These are phyloP conservation scores for Lordiphosa fenestrarum DNA, from an alignment of 2,888 invertebrate genomes.

Conservation along the genomic window DNA sequence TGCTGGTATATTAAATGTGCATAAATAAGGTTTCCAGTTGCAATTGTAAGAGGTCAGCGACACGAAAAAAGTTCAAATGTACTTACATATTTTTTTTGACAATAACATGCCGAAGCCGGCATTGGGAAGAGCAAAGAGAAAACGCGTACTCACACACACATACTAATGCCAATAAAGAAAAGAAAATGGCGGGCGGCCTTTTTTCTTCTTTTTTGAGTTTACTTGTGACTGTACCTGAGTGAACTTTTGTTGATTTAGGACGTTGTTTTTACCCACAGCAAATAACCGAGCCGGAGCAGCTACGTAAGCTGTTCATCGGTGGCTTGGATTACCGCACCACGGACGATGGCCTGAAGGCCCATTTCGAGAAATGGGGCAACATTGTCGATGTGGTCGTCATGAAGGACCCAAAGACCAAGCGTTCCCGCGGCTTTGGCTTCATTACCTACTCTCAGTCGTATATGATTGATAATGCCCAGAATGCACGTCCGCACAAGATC, in stretches of 20 bases:
- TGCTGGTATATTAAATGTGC: neutral
- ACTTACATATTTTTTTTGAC: neutral
- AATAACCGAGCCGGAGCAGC: slow-evolving; percentile 84
- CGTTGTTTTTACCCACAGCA: slow-evolving; percentile 42
- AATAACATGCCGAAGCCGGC: slow-evolving; percentile 6
- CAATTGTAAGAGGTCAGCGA: slow-evolving; percentile 18
- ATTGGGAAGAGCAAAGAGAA: slow-evolving; percentile 5
- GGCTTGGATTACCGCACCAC: slow-evolving; percentile 96
- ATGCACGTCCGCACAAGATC: slow-evolving; percentile 92
- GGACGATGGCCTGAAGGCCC: slow-evolving; percentile 93
- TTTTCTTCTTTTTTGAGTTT: slow-evolving; percentile 34
- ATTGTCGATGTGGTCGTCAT: slow-evolving; percentile 98
- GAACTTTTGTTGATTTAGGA: neutral
- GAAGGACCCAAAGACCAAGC: slow-evolving; percentile 96
- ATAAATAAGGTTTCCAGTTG: slow-evolving; percentile 7
- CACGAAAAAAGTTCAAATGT: slow-evolving; percentile 6
- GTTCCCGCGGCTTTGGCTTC: slow-evolving; percentile 98
- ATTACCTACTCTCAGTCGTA: slow-evolving; percentile 96
- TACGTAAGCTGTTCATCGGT: slow-evolving; percentile 96
- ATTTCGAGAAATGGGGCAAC: slow-evolving; percentile 98
- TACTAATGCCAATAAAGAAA: slow-evolving; percentile 44
- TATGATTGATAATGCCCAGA: slow-evolving; percentile 98
- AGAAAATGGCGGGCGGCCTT: slow-evolving; percentile 61
- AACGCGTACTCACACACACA: slow-evolving; percentile 17
- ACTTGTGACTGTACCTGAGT: slow-evolving; percentile 54